A percentile compares a stretch with the other conserved stretches of the same genome.
Evolutionary conservation across 2,797 vertebrate genomes (phyloP).

Genomic region (Pseudochromis fuscus): DNA sequence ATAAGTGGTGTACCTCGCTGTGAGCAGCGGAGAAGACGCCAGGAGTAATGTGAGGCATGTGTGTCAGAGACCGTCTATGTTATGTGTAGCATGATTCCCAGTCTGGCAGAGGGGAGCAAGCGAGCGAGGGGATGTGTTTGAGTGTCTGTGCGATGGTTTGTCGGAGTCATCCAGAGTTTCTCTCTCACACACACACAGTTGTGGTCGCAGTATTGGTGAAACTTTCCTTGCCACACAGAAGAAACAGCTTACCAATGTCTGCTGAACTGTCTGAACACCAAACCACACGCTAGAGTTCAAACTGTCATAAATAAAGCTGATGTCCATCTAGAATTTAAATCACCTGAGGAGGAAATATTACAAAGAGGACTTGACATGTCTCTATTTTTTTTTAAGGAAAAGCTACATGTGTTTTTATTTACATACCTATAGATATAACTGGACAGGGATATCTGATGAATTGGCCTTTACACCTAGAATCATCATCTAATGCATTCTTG

Average conservation of each 20-base stretch:
- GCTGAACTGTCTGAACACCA: conserved; percentile 66
- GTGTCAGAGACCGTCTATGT: conserved; percentile 57
- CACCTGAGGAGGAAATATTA: conserved; percentile 32
- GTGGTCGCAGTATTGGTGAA: conserved; percentile 59
- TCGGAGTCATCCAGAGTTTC: conserved; percentile 76
- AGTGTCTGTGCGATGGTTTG: conserved; percentile 52
- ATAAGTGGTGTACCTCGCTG: conserved; percentile 17
- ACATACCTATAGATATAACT: background rate
- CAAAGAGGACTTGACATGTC: background rate
- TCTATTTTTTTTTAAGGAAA: background rate
- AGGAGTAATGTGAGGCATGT: conserved; percentile 79
- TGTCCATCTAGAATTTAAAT: conserved; percentile 10
- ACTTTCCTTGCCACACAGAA: conserved; percentile 66
- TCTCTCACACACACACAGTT: conserved; percentile 36
- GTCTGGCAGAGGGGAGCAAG: conserved; percentile 53
- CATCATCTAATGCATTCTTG: background rate
- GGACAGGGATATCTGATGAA: background rate
- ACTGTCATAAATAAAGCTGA: conserved; percentile 35
- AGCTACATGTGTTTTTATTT: too few species aligned
- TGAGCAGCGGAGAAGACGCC: conserved; percentile 61
- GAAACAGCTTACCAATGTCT: conserved; percentile 70
- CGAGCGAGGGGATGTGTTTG: conserved; percentile 19
- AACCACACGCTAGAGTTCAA: conserved; percentile 65
- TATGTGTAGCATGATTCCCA: conserved; percentile 42
- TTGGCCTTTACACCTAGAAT: background rate